Evolutionary conservation across 1,140 invertebrate species (phyloP), one percentile per base, ranked within the genome.

Genomic region (Argopecten irradians): DNA sequence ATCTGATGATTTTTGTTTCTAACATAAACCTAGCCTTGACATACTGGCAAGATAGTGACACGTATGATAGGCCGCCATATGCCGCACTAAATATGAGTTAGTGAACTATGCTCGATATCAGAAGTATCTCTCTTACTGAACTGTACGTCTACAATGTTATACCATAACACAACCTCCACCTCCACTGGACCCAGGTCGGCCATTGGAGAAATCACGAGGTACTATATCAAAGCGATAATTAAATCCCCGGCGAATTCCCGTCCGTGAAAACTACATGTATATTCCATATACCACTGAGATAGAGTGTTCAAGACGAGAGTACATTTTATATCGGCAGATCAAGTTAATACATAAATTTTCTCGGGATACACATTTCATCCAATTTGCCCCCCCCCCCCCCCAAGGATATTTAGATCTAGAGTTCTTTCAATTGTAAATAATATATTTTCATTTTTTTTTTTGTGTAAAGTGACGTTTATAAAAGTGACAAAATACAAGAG

Each of bases 11-110:
- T 71, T 71, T 71, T 71, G 55, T 71, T 71, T 71, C 55, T 28
- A 71, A 28, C 55, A 71, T 71, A 71, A 71, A 71, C 55, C 55
- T 28, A 71, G 55, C 55, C 55, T 22, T 71, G 55, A 71, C 55
- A 71, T 71, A 71, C 55, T n/a, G 55, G 55, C 55, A 71, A 71
- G 55, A 71, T 71, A 71, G 55, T 71, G 55, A 71, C 55, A 71
- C 22, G n/a, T n/a, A n/a, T n/a, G 55, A 71, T 71, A 71, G 55
- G 55, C 43, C 55, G 16, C 55, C 55, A 71, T 71, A 71, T 71
- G 55, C 22, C 28, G 55, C 13, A 71, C 22, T 71, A 71, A 71
- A 71, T 71, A 71, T 71, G 55, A 71, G 55, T 71, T 71, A 71
- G 55, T 71, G 55, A 71, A 71, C 55, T n/a, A n/a, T 71, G 55